A percentile compares a stretch with the other conserved stretches of the same genome.
phyloP scores from a whole-genome alignment of 2,888 invertebrate species.

The Caenorhabditis sp. region DNA sequence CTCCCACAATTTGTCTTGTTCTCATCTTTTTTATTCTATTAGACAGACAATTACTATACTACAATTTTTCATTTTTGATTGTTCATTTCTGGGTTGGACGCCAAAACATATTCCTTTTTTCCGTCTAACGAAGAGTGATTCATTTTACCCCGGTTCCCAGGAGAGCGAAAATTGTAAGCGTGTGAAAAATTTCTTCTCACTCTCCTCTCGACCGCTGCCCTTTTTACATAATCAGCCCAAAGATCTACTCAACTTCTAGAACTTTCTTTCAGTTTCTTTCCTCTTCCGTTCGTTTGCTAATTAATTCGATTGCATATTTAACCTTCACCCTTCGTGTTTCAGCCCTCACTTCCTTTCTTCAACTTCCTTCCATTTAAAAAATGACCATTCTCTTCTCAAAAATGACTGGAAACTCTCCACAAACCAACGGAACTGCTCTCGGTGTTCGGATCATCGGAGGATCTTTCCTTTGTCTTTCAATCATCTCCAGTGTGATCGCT shows the following conservation, averaged over 20 bases:
- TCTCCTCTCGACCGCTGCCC: constrained; percentile 9
- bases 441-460: constrained; percentile 66
- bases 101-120: background rate
- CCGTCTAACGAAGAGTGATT: constrained; percentile 28
- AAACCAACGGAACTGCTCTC: constrained; percentile 64
- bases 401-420: constrained; percentile 64
- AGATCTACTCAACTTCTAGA: constrained; percentile 39
- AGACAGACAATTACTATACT: constrained; percentile 24
- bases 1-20: constrained; percentile 11
- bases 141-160: constrained; percentile 36
- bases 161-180: constrained; percentile 12
- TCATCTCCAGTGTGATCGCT: constrained; percentile 65
- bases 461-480: constrained; percentile 64
- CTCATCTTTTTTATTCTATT: constrained; percentile 25
- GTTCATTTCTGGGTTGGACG: constrained; percentile 17
- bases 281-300: constrained; percentile 1
- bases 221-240: constrained; percentile 35
- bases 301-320: constrained; percentile 12
- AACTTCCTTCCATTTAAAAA: background rate
- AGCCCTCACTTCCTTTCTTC: background rate
- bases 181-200: constrained; percentile 7
- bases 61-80: constrained; percentile 27
- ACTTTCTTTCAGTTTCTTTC: background rate
- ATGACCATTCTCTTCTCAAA: constrained; percentile 64
- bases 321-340: constrained; percentile 5